Conservation (phyloP, 2,113 vertebrate genomes). For the Pongo abelii region DNA sequence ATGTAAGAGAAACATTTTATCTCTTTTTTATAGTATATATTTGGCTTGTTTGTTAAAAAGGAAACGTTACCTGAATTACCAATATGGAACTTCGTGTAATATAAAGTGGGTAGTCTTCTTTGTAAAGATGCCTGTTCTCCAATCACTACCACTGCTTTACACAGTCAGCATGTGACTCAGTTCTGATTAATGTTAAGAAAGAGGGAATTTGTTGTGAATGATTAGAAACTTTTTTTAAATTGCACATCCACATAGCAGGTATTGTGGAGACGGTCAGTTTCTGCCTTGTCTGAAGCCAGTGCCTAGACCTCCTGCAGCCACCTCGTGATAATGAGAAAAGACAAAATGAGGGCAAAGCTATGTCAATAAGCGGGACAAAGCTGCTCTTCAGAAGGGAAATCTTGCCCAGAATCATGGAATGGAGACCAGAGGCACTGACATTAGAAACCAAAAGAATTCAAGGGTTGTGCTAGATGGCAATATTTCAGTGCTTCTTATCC, state of each 20-base stretch:
- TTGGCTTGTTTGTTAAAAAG: not conserved
- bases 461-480: not conserved
- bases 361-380: not conserved
- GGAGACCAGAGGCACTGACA: not conserved
- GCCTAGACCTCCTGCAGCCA: not conserved
- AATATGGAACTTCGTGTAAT: not conserved
- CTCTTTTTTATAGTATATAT: not conserved
- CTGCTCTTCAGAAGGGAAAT: not conserved
- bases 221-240: not conserved
- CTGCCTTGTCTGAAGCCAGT: not conserved
- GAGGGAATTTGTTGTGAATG: not conserved
- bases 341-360: not conserved
- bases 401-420: not conserved
- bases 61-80: not conserved
- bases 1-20: not conserved
- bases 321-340: not conserved
- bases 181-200: not conserved
- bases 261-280: not conserved
- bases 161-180: not conserved
- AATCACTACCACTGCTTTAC: not conserved
- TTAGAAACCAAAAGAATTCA: not conserved
- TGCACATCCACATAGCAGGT: not conserved
- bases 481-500: not conserved
- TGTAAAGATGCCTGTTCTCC: not conserved
- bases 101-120: not conserved